A percentile compares a stretch with the other conserved stretches of the same genome.
phyloP scores from a whole-genome alignment of 2,888 invertebrate species.

The Leptinotarsa rubiginosa region DNA sequence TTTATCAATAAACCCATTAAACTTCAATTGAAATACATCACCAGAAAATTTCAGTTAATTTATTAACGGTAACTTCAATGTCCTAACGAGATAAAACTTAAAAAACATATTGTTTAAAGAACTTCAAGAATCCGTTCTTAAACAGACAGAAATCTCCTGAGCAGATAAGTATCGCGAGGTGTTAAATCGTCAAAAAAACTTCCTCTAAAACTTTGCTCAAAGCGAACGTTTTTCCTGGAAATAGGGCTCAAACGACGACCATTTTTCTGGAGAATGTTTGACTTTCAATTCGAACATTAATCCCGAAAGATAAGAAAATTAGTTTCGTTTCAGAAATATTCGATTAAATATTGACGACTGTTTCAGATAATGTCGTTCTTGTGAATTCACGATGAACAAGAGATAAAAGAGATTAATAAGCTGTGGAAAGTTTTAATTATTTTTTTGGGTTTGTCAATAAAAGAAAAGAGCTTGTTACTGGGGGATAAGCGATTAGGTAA shows the following conservation, averaged over 20 bases:
- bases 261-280: slow-evolving; percentile 21
- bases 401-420: slow-evolving; percentile 9
- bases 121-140: slow-evolving; percentile 10
- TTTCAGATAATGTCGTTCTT: neutral
- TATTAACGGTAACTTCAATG: neutral
- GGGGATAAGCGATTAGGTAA: neutral
- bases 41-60: neutral
- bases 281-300: slow-evolving; percentile 9
- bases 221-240: slow-evolving; percentile 12
- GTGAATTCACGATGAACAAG: neutral
- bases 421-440: slow-evolving; percentile 7
- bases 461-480: slow-evolving; percentile 2
- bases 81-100: neutral
- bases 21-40: neutral
- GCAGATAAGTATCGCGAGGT: slow-evolving; percentile 18
- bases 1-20: no score
- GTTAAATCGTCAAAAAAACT: slow-evolving; percentile 25
- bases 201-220: slow-evolving; percentile 2
- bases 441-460: neutral
- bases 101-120: slow-evolving; percentile 22
- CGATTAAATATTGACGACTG: slow-evolving; percentile 1
- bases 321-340: slow-evolving; percentile 1
- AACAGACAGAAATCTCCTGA: slow-evolving; percentile 23
- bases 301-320: slow-evolving; percentile 7
- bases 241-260: slow-evolving; percentile 2